These are phyloP conservation scores for Parnassius smintheus DNA, from an alignment of 2,888 invertebrate genomes.

Conservation along the genomic window DNA sequence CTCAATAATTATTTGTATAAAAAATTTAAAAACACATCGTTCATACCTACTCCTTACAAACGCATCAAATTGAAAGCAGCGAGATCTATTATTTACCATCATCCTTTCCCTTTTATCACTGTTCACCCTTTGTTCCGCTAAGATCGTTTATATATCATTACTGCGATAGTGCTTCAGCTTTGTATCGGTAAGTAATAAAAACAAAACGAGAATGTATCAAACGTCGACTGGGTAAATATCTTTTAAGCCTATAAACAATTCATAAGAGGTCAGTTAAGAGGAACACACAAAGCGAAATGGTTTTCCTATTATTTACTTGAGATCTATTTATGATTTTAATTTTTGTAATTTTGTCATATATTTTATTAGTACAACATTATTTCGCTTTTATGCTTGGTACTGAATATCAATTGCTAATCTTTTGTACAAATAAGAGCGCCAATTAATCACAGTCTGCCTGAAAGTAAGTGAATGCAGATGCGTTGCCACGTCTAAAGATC, in stretches of 20 bases:
- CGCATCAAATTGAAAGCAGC: conserved; percentile 13
- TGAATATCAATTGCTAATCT: no score
- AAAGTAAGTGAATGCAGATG: no score
- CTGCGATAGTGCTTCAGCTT: conserved; percentile 14
- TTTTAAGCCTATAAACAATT: conserved; percentile 52
- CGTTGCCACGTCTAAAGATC: no score
- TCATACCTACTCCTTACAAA: conserved; percentile 1
- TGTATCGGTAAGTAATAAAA: conserved; percentile 32
- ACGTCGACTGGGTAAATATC: conserved; percentile 42
- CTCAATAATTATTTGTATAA: no score
- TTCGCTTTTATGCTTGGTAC: no score
- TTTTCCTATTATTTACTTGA: conserved; percentile 22
- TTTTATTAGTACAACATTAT: no score
- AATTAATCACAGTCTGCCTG: no score
- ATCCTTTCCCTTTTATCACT: conserved; percentile 22
- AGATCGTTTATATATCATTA: conserved; percentile 20
- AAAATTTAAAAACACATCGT: not conserved
- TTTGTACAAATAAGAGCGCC: no score
- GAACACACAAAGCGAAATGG: conserved; percentile 29
- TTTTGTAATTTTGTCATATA: not conserved
- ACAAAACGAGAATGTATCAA: conserved; percentile 19
- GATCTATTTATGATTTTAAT: conserved; percentile 12
- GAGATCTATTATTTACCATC: conserved; percentile 20
- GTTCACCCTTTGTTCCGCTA: conserved; percentile 23
- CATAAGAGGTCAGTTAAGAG: conserved; percentile 39